These are phyloP conservation scores for Pharmacophagus antenor DNA, from an alignment of 2,888 invertebrate genomes.

Conservation along the genomic window DNA sequence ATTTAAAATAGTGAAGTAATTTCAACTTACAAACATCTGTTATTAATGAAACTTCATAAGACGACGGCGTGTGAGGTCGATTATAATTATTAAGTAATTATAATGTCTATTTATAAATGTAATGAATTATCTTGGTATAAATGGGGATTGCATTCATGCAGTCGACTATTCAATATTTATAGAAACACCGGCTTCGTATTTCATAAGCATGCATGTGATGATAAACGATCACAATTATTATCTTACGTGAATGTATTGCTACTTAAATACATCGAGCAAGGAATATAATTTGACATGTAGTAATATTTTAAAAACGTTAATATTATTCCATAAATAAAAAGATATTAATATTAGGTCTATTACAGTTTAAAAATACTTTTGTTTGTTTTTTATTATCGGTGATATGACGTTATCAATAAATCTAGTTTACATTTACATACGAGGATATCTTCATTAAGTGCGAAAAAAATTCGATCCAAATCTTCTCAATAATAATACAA, in stretches of 20 bases:
- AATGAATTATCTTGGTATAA: slow-evolving; percentile 20
- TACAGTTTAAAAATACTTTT: no score
- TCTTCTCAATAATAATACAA: no score
- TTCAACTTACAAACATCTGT: slow-evolving; percentile 24
- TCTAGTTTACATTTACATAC: no score
- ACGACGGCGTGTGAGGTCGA: slow-evolving; percentile 4
- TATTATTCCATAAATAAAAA: no score
- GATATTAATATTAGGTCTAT: no score
- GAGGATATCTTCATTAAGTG: no score
- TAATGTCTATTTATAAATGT: slow-evolving; percentile 28
- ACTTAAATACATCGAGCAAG: background rate
- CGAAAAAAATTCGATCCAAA: no score
- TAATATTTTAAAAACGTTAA: background rate
- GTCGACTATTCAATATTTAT: slow-evolving; percentile 21
- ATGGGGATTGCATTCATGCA: slow-evolving; percentile 21
- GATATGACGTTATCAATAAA: no score
- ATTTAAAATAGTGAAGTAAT: no score
- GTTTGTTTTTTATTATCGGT: no score
- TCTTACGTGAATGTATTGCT: slow-evolving; percentile 2
- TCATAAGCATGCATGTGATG: slow-evolving; percentile 12
- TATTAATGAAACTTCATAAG: slow-evolving; percentile 18
- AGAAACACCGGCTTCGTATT: slow-evolving; percentile 12
- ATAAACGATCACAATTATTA: slow-evolving; percentile 21
- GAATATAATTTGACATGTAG: background rate
- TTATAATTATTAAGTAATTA: slow-evolving; percentile 26